A percentile compares a stretch with the other conserved stretches of the same genome.
Conservation (phyloP, 2,888 invertebrate genomes). For the Andrena bicolor region DNA sequence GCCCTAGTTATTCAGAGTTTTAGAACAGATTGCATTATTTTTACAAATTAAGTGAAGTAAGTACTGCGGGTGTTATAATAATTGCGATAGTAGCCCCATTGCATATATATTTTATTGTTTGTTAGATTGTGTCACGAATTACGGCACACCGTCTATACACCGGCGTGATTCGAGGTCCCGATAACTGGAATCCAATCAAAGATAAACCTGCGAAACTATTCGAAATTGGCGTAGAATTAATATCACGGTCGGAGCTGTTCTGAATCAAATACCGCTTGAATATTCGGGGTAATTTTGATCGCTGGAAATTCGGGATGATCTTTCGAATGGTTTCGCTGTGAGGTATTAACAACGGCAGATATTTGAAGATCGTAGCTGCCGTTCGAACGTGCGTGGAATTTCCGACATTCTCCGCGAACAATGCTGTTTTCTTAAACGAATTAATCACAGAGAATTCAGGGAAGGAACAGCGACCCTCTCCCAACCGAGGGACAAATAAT, state of each 20-base stretch:
- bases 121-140: neutral
- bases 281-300: constrained; percentile 54
- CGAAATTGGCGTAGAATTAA: constrained; percentile 68
- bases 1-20: too few relatives aligned
- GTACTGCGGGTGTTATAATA: neutral
- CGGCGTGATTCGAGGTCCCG: constrained; percentile 29
- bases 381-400: neutral
- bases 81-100: neutral
- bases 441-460: neutral
- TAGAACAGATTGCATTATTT: too few relatives aligned
- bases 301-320: constrained; percentile 47
- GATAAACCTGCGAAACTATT: constrained; percentile 63
- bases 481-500: neutral
- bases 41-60: too few relatives aligned
- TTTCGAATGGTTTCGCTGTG: constrained; percentile 42
- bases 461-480: neutral
- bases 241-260: constrained; percentile 47
- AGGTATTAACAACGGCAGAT: constrained; percentile 43
- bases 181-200: constrained; percentile 60
- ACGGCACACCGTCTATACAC: neutral
- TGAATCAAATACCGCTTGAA: constrained; percentile 51
- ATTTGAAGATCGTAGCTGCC: constrained; percentile 36
- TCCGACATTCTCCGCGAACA: neutral
- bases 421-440: constrained; percentile 10
- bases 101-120: neutral